These are phyloP conservation scores for Erebia ligea DNA, from an alignment of 2,888 invertebrate species.

Conservation along the genomic window DNA sequence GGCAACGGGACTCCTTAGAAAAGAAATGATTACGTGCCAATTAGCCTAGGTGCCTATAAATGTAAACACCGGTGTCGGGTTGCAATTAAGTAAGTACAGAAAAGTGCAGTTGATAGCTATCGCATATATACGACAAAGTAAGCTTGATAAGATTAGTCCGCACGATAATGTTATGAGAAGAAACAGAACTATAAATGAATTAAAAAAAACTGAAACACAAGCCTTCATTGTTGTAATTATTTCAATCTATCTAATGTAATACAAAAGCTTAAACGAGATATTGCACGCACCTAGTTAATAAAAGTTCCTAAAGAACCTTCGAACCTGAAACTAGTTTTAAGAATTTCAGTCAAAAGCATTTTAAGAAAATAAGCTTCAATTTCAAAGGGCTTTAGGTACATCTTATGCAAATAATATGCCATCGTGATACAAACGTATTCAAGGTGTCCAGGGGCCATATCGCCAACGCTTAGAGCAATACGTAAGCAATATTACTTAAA, in stretches of 20 bases:
- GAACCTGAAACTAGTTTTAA: background rate
- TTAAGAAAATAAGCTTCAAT: background rate
- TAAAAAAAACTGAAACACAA: too few relatives aligned
- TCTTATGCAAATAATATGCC: background rate
- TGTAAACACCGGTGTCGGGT: conserved; percentile 3
- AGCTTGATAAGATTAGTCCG: background rate
- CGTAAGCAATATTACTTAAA: too few relatives aligned
- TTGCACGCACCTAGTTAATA: too few relatives aligned
- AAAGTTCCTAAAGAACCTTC: background rate
- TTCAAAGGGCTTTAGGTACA: background rate
- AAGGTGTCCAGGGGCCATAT: conserved; percentile 11
- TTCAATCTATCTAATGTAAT: too few relatives aligned
- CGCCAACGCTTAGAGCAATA: too few relatives aligned
- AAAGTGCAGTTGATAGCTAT: conserved; percentile 12
- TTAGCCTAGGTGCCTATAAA: conserved; percentile 20
- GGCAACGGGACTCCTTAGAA: conserved; percentile 26
- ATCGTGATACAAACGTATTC: conserved; percentile 13
- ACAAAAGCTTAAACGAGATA: too few relatives aligned
- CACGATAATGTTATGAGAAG: too few relatives aligned
- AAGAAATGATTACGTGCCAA: conserved; percentile 27
- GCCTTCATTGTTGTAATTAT: too few relatives aligned
- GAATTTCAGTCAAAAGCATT: background rate
- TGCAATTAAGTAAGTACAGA: conserved; percentile 1
- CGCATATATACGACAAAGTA: conserved; percentile 1
- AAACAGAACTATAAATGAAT: too few relatives aligned